Base-by-base conservation (phyloP, 2,888 invertebrate species). In the Podotricha telesiphe region DNA sequence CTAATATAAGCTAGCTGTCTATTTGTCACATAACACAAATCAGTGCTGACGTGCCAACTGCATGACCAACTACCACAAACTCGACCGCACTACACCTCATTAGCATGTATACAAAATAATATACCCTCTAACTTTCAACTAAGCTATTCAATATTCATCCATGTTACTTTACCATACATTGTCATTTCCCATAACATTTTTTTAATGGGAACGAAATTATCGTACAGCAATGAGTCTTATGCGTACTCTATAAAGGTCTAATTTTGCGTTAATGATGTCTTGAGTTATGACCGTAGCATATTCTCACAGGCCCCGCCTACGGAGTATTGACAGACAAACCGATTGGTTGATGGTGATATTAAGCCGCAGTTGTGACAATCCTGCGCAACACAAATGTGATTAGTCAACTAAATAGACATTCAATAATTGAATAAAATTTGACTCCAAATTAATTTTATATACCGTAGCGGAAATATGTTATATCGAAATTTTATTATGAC, bases 11-110 rank as follows among this genome's bases (percentile, higher is more conserved):
- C 56, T 78, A 74, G 77, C 78, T 73, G 76, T 79, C 75, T 82
- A 78, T 79, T 81, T 83, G 80, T 84, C 85, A 86, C 85, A 86
- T 82, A 82, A 85, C 83, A 87, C 85, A 86, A 86, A 86, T 88
- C 84, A 82, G 85, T 82, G 86, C 81, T 85, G 83, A 85, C 92
- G 92, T 89, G 89, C 87, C 90, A 86, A 85, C 91, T 85, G 89
- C 84, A 84, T 87, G 92, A 90, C 84, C 86, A 86, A 87, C 91
- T 86, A 88, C 86, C 86, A 86, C 90, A 86, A 91, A 92, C 92
- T 91, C 90, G 82, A 81, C 84, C 85, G 81, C 83, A 85, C 86
- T 85, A 86, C 84, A 82, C 87, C 85, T 89, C 91, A 91, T 90
- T 90, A 91, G 85, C 88, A 87, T 86, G 82, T 87, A 84, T 81